Evolutionary conservation across 1,140 invertebrate genomes (phyloP), one percentile per base, ranked within the genome.

Genomic region (Drosophila mayri): DNA sequence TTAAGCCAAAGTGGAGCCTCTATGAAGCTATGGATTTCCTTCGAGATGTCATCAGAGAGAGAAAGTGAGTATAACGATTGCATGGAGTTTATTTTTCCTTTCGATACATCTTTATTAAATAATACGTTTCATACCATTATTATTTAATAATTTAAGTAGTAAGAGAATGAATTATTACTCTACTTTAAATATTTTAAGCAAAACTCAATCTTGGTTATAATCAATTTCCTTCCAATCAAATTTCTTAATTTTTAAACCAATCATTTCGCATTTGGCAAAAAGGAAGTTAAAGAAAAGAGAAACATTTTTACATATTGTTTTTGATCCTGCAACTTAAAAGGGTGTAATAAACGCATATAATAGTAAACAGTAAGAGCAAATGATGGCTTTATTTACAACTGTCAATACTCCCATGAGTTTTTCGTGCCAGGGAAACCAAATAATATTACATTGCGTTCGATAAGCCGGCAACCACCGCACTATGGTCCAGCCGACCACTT

Each of bases 1-100:
- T 92, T 43, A 92, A 92, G 49, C 91, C 91, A 7, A 92, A 92
- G 30, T 92, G 91, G 91, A 90, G 91, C 55, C 78, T 92, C 0
- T 92, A 91, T 25, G 91, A 91, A 16, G 85, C 91, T 30, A 92
- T 92, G 91, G 91, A 92, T 44, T 92, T 92, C 40, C 63, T 92
- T 6, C 55, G 91, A 12, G 91, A 92, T 59, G 91, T 92, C 37
- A 92, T 92, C 18, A 55, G 91, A 9, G 91, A 92, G 37, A 79
- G 91, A 90, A 92, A 92, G 91, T 92, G 52, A 92, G 91, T 92
- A 76, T 10, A 8, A 25, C 10, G n/a, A 8, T 16, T 4, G 16
- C 14, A 22, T 16, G 11, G 5, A n/a, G 14, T 49, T 20, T 25
- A 32, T 28, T n/a, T 22, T 55, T 7, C 0, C 3, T 18, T 43